A percentile compares a stretch with the other conserved stretches of the same genome.
Conservation (phyloP, 2,113 vertebrate species). For the Neoarius graeffei region DNA sequence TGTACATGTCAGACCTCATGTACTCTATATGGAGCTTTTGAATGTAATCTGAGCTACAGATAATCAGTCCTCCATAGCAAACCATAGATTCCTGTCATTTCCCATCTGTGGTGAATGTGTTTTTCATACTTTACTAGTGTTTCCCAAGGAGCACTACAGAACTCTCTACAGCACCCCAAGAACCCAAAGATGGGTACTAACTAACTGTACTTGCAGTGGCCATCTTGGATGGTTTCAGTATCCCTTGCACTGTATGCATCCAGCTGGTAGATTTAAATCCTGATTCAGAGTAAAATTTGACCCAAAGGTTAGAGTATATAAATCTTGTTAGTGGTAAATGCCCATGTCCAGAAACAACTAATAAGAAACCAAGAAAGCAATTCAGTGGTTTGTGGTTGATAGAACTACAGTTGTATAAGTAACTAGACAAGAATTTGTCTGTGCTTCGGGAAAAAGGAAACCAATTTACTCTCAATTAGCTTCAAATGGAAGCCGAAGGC, state of each 20-base stretch:
- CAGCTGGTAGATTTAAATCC: background rate
- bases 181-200: background rate
- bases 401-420: background rate
- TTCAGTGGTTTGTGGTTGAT: background rate
- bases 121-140: background rate
- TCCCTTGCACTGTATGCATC: background rate
- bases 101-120: background rate
- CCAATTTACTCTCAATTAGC: too few relatives aligned
- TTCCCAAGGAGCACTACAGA: background rate
- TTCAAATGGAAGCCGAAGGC: background rate
- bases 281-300: background rate
- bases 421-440: background rate
- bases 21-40: background rate
- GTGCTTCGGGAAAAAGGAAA: background rate
- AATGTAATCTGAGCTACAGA: background rate
- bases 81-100: background rate
- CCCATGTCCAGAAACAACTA: background rate
- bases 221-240: background rate
- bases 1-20: background rate
- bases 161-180: background rate
- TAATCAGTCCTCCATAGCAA: background rate
- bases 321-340: background rate
- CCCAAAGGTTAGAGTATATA: background rate
- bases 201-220: background rate
- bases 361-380: background rate